Base-by-base conservation (phyloP, 2,888 invertebrate genomes). In the Thyatira batis region DNA sequence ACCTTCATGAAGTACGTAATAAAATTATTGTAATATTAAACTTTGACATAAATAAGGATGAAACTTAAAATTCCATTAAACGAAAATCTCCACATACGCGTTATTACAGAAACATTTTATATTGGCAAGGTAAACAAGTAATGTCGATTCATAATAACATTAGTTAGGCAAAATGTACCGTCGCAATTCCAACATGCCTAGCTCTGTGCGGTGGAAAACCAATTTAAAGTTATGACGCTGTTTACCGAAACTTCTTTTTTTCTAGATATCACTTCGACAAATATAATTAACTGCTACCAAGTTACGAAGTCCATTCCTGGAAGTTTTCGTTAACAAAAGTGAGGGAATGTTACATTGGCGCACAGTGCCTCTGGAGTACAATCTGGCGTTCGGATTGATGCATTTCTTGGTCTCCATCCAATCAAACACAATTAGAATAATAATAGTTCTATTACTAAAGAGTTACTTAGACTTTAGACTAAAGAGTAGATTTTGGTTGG, bases 281-380 rank as follows among this genome's bases (percentile, higher is more conserved):
- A 77, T 77, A 80, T 80, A 80, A 80, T 83, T 78, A 80, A 78
- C 73, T 69, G 71, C 67, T 68, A 60, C 68, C 61, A 65, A 75
- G 67, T 71, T 71, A 61, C 59, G 53, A 58, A 66, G 67, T 68
- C 65, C 61, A 67, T 69, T 70, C 23, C 9, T 48, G 17, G 1
- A 17, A 39, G 17, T 17, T 13, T 39, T 13, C 6, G 11, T 13
- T 6, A 33, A 13, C 1, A 17, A 39, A 5, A 33, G 5, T 13
- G n/a, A 33, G 5, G 1, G 13, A 33, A 33, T 33, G 3, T 33
- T 33, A 4, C 33, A 13, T 33, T 33, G 30, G 11, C n/a, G 13
- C 4, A 13, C 4, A 1, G 10, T 30, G n/a, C n/a, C 28, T 28
- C 10, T 28, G 10, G 8, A 28, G 28, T 10, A 28, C n/a, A n/a